Evolutionary conservation across 2,888 invertebrate species (phyloP).

Genomic region (Eledona agricola): DNA sequence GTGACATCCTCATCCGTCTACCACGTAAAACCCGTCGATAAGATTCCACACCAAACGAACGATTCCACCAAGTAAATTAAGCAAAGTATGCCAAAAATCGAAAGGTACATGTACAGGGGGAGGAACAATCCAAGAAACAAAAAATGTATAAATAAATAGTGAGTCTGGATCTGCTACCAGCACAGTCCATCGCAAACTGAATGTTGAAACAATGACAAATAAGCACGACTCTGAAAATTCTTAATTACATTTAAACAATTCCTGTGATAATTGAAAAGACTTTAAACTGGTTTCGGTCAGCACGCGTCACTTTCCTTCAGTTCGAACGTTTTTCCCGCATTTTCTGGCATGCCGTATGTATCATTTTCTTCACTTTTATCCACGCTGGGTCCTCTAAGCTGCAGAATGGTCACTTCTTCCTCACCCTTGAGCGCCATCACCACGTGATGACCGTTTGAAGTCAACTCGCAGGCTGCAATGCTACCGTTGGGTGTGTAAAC

Average conservation of each 20-base stretch:
- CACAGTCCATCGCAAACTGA: constrained; percentile 41
- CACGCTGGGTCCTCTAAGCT: constrained; percentile 63
- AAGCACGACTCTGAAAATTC: constrained; percentile 36
- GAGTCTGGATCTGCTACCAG: constrained; percentile 49
- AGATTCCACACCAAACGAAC: constrained; percentile 8
- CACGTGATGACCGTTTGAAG: constrained; percentile 75
- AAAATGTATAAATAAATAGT: constrained; percentile 10
- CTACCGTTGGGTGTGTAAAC: constrained; percentile 80
- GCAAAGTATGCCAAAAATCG: constrained; percentile 32
- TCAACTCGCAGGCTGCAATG: constrained; percentile 80
- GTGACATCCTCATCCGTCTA: background rate
- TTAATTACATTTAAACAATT: constrained; percentile 40
- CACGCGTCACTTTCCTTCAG: constrained; percentile 62
- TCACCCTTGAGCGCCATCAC: constrained; percentile 75
- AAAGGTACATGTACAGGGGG: constrained; percentile 30
- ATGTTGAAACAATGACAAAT: constrained; percentile 36
- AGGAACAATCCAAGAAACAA: constrained; percentile 32
- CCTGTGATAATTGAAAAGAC: constrained; percentile 39
- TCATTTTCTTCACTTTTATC: constrained; percentile 49
- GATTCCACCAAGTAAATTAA: constrained; percentile 31
- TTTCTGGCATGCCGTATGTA: constrained; percentile 67
- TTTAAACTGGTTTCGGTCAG: constrained; percentile 52
- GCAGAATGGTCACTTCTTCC: constrained; percentile 71
- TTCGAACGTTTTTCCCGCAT: constrained; percentile 69
- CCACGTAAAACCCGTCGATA: constrained; percentile 7